Base-by-base conservation (phyloP, 2,113 vertebrate species). In the Cheilinus undulatus region DNA sequence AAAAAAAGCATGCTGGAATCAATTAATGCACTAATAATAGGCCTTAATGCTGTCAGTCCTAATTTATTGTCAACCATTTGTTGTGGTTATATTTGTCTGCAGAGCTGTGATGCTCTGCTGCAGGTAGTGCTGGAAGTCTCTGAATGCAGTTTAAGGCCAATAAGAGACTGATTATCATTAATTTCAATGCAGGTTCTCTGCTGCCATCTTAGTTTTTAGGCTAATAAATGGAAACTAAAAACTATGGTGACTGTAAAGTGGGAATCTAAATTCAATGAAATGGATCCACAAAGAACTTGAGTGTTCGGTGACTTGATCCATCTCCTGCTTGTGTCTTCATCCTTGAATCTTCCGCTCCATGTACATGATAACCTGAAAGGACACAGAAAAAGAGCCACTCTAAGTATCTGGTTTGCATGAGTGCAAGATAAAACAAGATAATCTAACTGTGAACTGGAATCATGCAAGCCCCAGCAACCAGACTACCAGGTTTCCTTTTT, bases 331-430 rank as follows among this genome's bases (percentile, higher is more conserved):
- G 19, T 15, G 7, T 66, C 34, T 20, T 38, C 52, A 2, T 51
- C 54, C 5, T 71, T 6, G 0, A 8, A 24, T 49, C 34, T 28
- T 36, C 15, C 6, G 1, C 49, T 28, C 50, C 5, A 8, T 45
- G 45, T 17, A 8, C 23, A 24, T 15, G 34, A 27, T 8, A 13
- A 73, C 68, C 78, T 87, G 49, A 11, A 6, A 32, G 13, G 34
- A 61, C 12, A 73, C 24, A 72, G 38, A 40, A 56, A 9, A 50
- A 50, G 13, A 40, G 2, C 15, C 27, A n/a, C 17, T 11, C 15
- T 67, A 13, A 74, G 22, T 6, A 51, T 10, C 45, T 9, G 7
- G 32, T 19, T 12, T 36, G 7, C 8, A 51, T 26, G 3, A 32
- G 9, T 7, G n/a, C 50, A 59, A 14, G 1, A 65, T n/a, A 36